These are phyloP conservation scores for Aethina tumida DNA, from an alignment of 1,140 invertebrate species.

Conservation along the genomic window DNA sequence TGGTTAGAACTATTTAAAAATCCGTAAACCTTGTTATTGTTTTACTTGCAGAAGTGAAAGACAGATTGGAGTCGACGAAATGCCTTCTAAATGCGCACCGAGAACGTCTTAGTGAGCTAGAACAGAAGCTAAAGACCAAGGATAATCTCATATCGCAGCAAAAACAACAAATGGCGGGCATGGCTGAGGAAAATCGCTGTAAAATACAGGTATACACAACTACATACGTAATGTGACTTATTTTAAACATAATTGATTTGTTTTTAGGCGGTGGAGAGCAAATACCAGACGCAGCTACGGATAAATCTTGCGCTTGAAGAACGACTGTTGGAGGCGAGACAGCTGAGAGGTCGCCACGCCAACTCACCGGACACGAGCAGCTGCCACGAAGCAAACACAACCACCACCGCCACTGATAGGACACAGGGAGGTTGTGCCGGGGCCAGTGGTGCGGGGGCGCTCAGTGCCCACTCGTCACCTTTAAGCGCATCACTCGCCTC, in stretches of 20 bases:
- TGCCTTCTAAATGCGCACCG: conserved; percentile 40
- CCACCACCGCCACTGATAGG: conserved; percentile 35
- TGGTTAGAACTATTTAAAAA: conserved; percentile 6
- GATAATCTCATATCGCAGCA: conserved; percentile 41
- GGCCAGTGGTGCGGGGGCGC: conserved; percentile 19
- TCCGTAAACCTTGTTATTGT: conserved; percentile 4
- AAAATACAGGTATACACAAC: too few species aligned
- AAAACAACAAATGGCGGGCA: conserved; percentile 40
- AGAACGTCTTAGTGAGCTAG: conserved; percentile 41
- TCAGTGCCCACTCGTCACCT: conserved; percentile 39
- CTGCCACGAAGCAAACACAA: conserved; percentile 38
- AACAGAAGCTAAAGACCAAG: conserved; percentile 36
- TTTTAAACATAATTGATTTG: neutral
- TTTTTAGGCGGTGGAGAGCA: conserved; percentile 54
- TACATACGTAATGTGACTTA: too few species aligned
- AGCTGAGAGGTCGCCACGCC: conserved; percentile 38
- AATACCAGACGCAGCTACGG: conserved; percentile 56
- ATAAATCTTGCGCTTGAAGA: conserved; percentile 58
- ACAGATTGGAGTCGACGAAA: conserved; percentile 21
- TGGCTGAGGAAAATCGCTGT: conserved; percentile 42
- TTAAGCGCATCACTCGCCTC: conserved; percentile 44
- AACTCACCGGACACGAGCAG: conserved; percentile 31
- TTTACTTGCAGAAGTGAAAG: conserved; percentile 12
- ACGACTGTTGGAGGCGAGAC: conserved; percentile 51
- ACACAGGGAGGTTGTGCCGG: too few species aligned